Percentiles rank a stretch among this genome's conserved stretches.
Evolutionary conservation across 1,140 invertebrate species (phyloP).

Genomic region (Caenorhabditis inopinata): DNA sequence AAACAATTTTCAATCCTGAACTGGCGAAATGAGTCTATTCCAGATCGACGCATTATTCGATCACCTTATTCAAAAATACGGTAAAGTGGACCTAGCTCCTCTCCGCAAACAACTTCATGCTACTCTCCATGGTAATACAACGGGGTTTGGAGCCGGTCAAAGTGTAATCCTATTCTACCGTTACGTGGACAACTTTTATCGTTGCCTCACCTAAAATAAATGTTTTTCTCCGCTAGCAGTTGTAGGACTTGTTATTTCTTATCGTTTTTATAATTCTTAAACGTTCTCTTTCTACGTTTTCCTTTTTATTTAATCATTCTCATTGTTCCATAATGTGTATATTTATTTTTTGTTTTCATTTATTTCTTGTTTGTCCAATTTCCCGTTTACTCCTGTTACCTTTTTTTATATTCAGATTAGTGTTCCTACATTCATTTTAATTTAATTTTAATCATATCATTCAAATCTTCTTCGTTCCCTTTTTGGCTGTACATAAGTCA

Average conservation of each 20-base stretch:
- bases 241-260: background rate
- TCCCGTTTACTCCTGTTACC: background rate
- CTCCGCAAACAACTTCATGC: background rate
- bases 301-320: background rate
- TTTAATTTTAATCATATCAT: conserved; percentile 15
- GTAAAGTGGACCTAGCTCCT: background rate
- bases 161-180: background rate
- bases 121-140: background rate
- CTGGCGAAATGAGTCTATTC: no score
- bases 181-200: background rate
- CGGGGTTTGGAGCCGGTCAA: background rate
- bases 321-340: conserved; percentile 28
- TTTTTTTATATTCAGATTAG: background rate
- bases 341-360: conserved; percentile 23
- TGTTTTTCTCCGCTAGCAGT: background rate
- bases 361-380: background rate
- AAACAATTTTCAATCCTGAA: no score
- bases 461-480: background rate
- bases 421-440: background rate
- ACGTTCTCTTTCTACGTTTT: background rate
- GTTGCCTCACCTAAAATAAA: conserved; percentile 8
- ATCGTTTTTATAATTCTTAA: conserved; percentile 1
- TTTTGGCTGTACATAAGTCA: conserved; percentile 14
- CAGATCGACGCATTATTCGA: background rate
- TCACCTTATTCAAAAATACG: background rate